Conservation (phyloP, 2,888 invertebrate genomes). For the Cataglyphis rosenhaueri region DNA sequence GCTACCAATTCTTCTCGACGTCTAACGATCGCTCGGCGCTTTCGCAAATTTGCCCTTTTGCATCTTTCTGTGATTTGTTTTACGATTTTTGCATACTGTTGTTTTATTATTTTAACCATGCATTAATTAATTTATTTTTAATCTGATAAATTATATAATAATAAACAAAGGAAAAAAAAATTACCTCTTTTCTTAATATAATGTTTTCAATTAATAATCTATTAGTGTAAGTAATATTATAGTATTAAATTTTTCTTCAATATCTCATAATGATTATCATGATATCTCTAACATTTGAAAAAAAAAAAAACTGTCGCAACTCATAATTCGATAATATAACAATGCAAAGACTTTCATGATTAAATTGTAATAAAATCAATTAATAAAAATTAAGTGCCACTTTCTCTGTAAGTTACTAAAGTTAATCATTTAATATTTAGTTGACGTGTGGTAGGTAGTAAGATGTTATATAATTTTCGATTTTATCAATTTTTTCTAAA, state of each 20-base stretch:
- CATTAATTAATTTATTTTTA: not conserved
- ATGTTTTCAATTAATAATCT: not conserved
- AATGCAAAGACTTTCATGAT: not conserved
- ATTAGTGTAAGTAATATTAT: not conserved
- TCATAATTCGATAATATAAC: not conserved
- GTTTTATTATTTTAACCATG: not conserved
- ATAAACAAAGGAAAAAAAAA: not conserved
- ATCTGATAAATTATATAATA: not conserved
- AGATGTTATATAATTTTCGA: not conserved
- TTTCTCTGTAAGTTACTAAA: not conserved
- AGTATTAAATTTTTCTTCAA: not conserved
- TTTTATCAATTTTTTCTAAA: not conserved
- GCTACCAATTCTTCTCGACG: slow-evolving; percentile 24
- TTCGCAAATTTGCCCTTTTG: slow-evolving; percentile 35
- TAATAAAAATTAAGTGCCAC: not conserved
- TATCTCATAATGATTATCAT: not conserved
- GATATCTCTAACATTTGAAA: not conserved
- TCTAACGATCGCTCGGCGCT: slow-evolving; percentile 53
- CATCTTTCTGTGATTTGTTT: slow-evolving; percentile 39
- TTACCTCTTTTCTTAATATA: not conserved
- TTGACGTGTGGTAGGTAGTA: not conserved
- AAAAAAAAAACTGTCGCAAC: not conserved
- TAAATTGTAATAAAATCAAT: not conserved
- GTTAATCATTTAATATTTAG: not conserved
- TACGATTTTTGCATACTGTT: not conserved